A percentile compares a stretch with the other conserved stretches of the same genome.
phyloP scores from a whole-genome alignment of 2,888 invertebrate species.

The Helleia helle region DNA sequence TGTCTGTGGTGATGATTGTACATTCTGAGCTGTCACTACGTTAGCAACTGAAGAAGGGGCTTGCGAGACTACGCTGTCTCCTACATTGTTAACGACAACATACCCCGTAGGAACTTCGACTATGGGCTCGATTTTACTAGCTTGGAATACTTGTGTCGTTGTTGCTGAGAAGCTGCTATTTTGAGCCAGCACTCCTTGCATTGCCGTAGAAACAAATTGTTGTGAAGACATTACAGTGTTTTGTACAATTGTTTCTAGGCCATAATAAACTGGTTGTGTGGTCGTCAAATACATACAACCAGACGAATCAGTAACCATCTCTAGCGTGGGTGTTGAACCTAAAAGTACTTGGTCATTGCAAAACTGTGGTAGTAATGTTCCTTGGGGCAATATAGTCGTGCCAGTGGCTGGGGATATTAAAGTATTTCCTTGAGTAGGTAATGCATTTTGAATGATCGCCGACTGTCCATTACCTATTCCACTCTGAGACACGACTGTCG shows the following conservation, averaged over 20 bases:
- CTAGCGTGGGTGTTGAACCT: constrained; percentile 75
- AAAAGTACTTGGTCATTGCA: constrained; percentile 76
- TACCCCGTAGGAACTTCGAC: constrained; percentile 83
- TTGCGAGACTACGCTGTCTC: constrained; percentile 56
- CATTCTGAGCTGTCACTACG: constrained; percentile 54
- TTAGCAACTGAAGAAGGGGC: constrained; percentile 50
- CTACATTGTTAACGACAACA: constrained; percentile 79
- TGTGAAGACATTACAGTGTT: constrained; percentile 93
- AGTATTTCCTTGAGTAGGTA: constrained; percentile 69
- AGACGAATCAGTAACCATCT: constrained; percentile 76
- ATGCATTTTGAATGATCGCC: constrained; percentile 61
- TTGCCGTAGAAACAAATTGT: constrained; percentile 86
- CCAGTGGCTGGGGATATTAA: constrained; percentile 69
- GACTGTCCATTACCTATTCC: constrained; percentile 66
- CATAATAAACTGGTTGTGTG: constrained; percentile 86
- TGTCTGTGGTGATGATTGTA: constrained; percentile 53
- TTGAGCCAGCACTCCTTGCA: constrained; percentile 85
- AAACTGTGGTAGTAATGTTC: constrained; percentile 68
- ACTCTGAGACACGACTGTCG: constrained; percentile 62
- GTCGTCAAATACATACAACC: constrained; percentile 75
- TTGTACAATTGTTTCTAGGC: constrained; percentile 89
- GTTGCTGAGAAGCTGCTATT: constrained; percentile 90
- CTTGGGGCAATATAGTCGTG: constrained; percentile 76
- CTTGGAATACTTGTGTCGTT: constrained; percentile 88
- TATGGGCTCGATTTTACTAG: constrained; percentile 87